Conservation (phyloP, 2,888 invertebrate species). For the Ectemnius continuus region DNA sequence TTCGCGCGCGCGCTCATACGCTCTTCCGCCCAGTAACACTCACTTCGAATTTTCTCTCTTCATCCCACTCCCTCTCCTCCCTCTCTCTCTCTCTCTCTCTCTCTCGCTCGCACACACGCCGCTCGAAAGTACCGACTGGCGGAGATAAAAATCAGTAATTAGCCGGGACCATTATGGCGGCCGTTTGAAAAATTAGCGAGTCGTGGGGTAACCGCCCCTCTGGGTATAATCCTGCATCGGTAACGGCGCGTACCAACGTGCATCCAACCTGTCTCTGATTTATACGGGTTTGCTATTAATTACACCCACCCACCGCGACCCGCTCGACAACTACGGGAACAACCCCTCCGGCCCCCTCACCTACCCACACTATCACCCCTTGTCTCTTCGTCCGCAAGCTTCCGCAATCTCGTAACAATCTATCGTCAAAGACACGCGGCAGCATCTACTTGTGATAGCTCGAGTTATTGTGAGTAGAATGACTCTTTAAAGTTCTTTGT, state of each 20-base stretch:
- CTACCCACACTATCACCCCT: constrained; percentile 2
- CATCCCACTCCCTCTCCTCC: constrained; percentile 17
- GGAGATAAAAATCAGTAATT: constrained; percentile 78
- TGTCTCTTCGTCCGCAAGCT: constrained; percentile 1
- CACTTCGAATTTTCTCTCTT: constrained; percentile 2
- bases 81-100: constrained; percentile 12
- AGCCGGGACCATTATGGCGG: constrained; percentile 76
- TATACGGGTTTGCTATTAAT: constrained; percentile 78
- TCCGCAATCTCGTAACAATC: no score
- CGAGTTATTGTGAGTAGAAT: background rate
- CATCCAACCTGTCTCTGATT: constrained; percentile 76
- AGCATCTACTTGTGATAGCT: background rate
- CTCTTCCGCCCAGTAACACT: constrained; percentile 9
- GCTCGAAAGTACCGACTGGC: constrained; percentile 59
- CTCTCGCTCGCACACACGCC: constrained; percentile 27
- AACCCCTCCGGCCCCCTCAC: constrained; percentile 11
- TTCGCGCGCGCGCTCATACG: constrained; percentile 15
- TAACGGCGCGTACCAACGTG: constrained; percentile 68
- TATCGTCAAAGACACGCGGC: background rate
- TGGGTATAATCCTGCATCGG: constrained; percentile 74
- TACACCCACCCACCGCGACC: constrained; percentile 57
- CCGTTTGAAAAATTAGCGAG: constrained; percentile 77
- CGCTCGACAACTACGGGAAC: constrained; percentile 38
- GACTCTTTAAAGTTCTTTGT: background rate
- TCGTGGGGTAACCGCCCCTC: constrained; percentile 76